phyloP scores from a whole-genome alignment of 2,113 vertebrate genomes.

The Leucosticte australis region DNA sequence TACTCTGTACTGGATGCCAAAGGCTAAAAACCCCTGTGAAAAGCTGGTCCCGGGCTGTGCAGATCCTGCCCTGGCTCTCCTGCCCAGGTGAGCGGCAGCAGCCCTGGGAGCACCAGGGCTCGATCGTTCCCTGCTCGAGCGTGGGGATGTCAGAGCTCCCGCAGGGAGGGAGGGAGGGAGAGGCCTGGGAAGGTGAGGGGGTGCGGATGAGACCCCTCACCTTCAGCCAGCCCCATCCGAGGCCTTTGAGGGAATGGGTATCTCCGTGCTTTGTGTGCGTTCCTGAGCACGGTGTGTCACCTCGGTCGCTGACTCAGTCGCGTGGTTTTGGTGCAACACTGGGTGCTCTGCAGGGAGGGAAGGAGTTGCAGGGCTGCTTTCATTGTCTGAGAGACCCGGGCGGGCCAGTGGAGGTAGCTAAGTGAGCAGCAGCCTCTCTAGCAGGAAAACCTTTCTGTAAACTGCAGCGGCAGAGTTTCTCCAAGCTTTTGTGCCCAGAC shows the following conservation, averaged over 20 bases:
- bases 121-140: accelerated
- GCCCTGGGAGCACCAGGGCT: background rate
- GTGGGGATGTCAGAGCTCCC: accelerated
- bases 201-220: background rate
- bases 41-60: accelerated
- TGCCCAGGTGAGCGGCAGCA: accelerated
- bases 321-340: accelerated
- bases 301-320: accelerated
- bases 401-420: background rate
- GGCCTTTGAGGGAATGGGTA: background rate
- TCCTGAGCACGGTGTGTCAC: accelerated
- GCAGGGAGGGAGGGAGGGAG: no score
- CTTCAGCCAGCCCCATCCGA: accelerated
- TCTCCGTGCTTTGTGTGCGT: accelerated
- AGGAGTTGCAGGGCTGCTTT: background rate
- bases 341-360: no score
- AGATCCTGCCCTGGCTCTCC: background rate
- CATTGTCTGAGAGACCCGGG: background rate
- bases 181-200: background rate
- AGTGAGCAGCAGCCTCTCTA: background rate
- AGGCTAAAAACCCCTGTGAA: background rate
- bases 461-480: background rate
- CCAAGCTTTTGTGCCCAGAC: background rate
- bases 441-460: background rate
- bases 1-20: background rate